A percentile compares a stretch with the other conserved stretches of the same genome.
Evolutionary conservation across 2,113 vertebrate genomes (phyloP).

Genomic region (Australoheros scitulus): DNA sequence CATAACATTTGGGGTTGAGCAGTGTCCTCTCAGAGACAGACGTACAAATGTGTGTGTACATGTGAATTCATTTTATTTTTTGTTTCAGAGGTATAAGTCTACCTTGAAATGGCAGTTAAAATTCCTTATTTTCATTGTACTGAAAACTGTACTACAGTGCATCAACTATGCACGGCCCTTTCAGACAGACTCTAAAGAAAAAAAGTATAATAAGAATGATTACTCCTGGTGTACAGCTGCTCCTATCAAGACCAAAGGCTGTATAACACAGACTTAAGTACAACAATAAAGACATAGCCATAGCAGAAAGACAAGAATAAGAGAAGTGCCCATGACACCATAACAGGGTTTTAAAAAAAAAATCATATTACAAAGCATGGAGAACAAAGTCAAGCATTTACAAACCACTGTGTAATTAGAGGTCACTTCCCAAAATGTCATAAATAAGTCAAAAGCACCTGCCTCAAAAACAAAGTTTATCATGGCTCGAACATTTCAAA

Average conservation of each 20-base stretch:
- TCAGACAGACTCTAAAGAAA: not conserved
- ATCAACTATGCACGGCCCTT: not conserved
- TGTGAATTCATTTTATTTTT: not conserved
- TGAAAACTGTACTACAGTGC: not conserved
- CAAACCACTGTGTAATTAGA: constrained; percentile 13
- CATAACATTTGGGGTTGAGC: not conserved
- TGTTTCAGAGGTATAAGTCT: not conserved
- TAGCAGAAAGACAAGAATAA: not conserved
- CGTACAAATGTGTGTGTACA: not conserved
- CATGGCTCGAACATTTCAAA: constrained; percentile 3
- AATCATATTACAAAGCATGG: constrained; percentile 12
- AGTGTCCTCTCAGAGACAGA: not conserved
- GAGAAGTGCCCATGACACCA: not conserved
- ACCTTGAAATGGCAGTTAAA: not conserved
- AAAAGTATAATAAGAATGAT: not conserved
- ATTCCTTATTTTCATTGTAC: not conserved
- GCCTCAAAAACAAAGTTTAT: constrained; percentile 35
- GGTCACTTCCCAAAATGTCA: constrained; percentile 14
- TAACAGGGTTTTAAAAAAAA: no score
- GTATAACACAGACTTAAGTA: constrained; percentile 1
- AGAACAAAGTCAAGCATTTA: constrained; percentile 22
- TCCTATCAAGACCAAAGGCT: constrained; percentile 8
- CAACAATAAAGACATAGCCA: constrained; percentile 15
- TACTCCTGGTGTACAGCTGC: not conserved
- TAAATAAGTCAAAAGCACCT: constrained; percentile 20